phyloP scores from a whole-genome alignment of 1,140 invertebrate genomes.

The Coelopa frigida region DNA sequence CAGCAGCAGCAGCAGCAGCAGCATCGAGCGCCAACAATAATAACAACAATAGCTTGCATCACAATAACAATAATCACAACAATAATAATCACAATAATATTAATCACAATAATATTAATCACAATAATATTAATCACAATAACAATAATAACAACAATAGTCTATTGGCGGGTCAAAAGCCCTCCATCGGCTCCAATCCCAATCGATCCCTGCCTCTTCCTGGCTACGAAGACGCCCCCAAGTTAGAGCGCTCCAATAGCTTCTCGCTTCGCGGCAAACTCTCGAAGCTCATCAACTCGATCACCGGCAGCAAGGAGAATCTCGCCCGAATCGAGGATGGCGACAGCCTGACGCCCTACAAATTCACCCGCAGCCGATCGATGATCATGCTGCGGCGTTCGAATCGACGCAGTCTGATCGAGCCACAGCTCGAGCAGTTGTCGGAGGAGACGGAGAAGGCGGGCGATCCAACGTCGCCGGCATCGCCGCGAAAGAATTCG shows the following conservation, averaged over 20 bases:
- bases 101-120: constrained; percentile 11
- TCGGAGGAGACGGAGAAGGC: constrained; percentile 34
- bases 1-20: no score
- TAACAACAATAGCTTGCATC: constrained; percentile 22
- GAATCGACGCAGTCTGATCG: constrained; percentile 35
- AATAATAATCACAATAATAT: constrained; percentile 22
- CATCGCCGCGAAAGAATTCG: constrained; percentile 35
- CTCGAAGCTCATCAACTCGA: constrained; percentile 31
- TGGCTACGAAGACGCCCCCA: constrained; percentile 22
- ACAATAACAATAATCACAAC: constrained; percentile 17
- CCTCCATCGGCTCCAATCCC: constrained; percentile 10
- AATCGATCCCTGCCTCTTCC: no score
- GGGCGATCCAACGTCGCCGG: constrained; percentile 28
- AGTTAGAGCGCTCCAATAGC: constrained; percentile 40
- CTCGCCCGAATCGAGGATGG: constrained; percentile 22
- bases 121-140: constrained; percentile 5
- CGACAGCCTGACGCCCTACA: constrained; percentile 22
- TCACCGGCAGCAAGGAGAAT: constrained; percentile 40
- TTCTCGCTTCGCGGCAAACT: constrained; percentile 33
- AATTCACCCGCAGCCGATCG: constrained; percentile 38
- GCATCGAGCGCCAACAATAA: no score
- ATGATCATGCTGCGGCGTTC: constrained; percentile 37
- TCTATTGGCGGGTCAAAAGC: neutral
- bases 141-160: neutral
- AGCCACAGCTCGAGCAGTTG: constrained; percentile 39